These are phyloP conservation scores for Sebastes trivittatus DNA, from an alignment of 2,797 vertebrate species.

Conservation along the genomic window DNA sequence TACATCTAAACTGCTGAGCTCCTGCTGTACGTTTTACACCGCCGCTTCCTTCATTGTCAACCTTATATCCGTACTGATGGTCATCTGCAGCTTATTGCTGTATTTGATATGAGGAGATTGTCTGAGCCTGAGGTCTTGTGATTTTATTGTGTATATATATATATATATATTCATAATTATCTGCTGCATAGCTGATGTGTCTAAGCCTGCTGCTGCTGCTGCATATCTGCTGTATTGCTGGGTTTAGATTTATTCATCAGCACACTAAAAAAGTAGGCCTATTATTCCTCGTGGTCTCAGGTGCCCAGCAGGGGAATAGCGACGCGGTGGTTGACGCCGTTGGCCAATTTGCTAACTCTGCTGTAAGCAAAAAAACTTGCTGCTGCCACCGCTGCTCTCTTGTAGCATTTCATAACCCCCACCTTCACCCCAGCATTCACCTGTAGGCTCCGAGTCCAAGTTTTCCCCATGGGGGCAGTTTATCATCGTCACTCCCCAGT, in stretches of 20 bases:
- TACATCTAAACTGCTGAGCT: conserved; percentile 21
- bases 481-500: conserved; percentile 45
- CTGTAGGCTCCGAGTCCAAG: conserved; percentile 37
- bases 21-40: background rate
- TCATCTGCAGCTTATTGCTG: conserved; percentile 16
- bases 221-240: conserved; percentile 1
- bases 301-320: conserved; percentile 5
- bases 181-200: conserved; percentile 7
- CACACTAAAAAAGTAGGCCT: background rate
- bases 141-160: conserved; percentile 21
- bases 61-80: background rate
- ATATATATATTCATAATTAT: conserved; percentile 36
- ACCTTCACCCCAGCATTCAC: conserved; percentile 30
- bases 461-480: conserved; percentile 17
- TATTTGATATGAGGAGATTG: background rate
- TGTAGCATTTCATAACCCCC: conserved; percentile 23
- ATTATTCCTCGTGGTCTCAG: background rate
- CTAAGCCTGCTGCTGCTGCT: conserved; percentile 22
- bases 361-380: background rate
- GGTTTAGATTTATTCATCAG: conserved; percentile 22
- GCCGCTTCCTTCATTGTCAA: conserved; percentile 12
- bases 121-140: conserved; percentile 11
- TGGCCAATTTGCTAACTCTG: conserved; percentile 5
- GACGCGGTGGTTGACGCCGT: background rate
- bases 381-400: conserved; percentile 7